Base-by-base conservation (phyloP, 2,797 vertebrate genomes). In the Mastacembelus armatus region DNA sequence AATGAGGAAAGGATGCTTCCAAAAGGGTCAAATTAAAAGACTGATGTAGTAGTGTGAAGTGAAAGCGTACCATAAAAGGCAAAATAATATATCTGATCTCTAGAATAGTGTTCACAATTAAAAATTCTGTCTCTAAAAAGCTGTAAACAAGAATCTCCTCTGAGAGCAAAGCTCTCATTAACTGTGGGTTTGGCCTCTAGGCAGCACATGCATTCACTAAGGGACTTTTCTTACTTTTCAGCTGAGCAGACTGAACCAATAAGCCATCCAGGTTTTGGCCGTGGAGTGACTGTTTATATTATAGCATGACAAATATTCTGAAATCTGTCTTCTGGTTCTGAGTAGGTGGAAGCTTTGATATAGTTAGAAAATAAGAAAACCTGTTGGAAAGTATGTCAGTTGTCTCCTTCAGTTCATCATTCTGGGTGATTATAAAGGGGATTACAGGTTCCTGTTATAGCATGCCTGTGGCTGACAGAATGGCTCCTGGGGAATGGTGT, bases 391-490 rank as follows among this genome's bases (percentile, higher is more conserved):
- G 67, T 44, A 67, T 65, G 69, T 84, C 71, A 76, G 71, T 71
- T 73, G 78, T 82, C 79, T 83, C 66, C 59, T 82, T 84, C 38
- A 75, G 36, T 77, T 86, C 58, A 85, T 89, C 69, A 74, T 77
- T 81, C 62, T 73, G 74, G 64, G 45, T 45, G 73, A 86, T 83
- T 81, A 84, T 71, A 64, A 70, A 59, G 49, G 48, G 78, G 81
- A 84, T 86, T 85, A 83, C 61, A 80, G 65, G 77, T 78, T 85
- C 69, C 57, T 81, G 84, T 78, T 81, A 83, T 80, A 74, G 74
- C 71, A 3, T 67, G 88, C 77, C 79, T 83, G 69, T 85, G 74
- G 83, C 86, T 83, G 83, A 87, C 79, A 84, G 80, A 77, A 54
- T 54, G 72, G 79, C 88, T 89, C 78, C 78, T 74, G 69, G 83